These are phyloP conservation scores for Myrmecophaga tridactyla DNA, from an alignment of 2,113 vertebrate genomes.

Conservation along the genomic window DNA sequence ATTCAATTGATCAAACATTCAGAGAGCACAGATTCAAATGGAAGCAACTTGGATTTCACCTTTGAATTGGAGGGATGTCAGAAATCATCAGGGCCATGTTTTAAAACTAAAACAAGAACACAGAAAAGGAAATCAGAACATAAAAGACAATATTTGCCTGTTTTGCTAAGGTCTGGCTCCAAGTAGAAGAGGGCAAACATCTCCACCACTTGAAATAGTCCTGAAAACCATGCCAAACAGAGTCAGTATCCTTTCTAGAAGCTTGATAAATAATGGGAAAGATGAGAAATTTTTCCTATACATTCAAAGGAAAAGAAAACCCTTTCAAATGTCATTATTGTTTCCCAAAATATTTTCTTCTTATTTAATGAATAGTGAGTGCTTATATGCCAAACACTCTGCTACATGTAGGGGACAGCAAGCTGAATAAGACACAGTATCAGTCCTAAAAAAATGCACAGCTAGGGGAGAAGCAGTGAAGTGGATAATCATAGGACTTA, in stretches of 20 bases:
- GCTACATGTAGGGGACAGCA: too few relatives aligned
- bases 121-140: neutral
- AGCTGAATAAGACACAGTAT: too few relatives aligned
- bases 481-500: too few relatives aligned
- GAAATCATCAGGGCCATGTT: neutral
- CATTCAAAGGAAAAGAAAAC: neutral
- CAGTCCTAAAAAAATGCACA: too few relatives aligned
- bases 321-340: neutral
- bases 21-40: slow-evolving; percentile 3
- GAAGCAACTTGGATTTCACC: neutral
- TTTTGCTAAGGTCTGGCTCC: neutral
- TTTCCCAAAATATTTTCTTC: neutral
- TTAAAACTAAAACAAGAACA: slow-evolving; percentile 33
- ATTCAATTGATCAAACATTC: neutral
- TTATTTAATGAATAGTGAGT: too few relatives aligned
- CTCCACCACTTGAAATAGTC: neutral
- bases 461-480: too few relatives aligned
- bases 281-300: neutral
- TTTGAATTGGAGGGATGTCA: neutral
- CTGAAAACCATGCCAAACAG: neutral
- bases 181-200: neutral
- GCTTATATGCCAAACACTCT: too few relatives aligned
- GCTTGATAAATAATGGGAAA: neutral
- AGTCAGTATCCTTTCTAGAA: neutral
- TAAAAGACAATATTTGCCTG: neutral